Conservation (phyloP, 2,888 invertebrate genomes). For the Fissipunctia ypsillon region DNA sequence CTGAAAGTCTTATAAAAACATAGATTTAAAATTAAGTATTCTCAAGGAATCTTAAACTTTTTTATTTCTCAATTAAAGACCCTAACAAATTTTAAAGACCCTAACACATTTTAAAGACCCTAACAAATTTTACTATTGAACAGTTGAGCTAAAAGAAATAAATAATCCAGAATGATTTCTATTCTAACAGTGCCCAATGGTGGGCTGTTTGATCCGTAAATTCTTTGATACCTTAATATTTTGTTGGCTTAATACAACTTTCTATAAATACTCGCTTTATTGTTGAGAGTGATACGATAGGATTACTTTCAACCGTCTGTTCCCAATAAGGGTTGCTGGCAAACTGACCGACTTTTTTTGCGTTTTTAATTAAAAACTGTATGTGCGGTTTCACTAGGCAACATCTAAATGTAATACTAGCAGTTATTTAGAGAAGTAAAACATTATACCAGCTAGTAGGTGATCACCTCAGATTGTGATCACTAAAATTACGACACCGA, state of each 20-base stretch:
- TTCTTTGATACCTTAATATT: slow-evolving; percentile 53
- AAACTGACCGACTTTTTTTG: slow-evolving; percentile 6
- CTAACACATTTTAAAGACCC: no score
- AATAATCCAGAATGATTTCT: slow-evolving; percentile 27
- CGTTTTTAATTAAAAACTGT: background rate
- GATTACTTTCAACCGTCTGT: slow-evolving; percentile 34
- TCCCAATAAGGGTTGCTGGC: slow-evolving; percentile 7
- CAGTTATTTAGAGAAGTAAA: background rate
- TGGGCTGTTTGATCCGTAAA: slow-evolving; percentile 39
- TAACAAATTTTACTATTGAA: slow-evolving; percentile 9
- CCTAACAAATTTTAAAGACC: slow-evolving; percentile 8
- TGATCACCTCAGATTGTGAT: background rate
- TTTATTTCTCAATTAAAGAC: background rate
- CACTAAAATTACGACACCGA: background rate
- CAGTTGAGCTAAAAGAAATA: slow-evolving; percentile 23
- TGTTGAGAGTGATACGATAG: slow-evolving; percentile 31
- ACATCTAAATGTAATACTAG: background rate
- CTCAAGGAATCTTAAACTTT: background rate
- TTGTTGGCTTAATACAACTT: slow-evolving; percentile 48
- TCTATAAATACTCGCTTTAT: slow-evolving; percentile 44
- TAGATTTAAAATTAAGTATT: background rate
- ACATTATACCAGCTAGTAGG: background rate
- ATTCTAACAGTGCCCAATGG: slow-evolving; percentile 20
- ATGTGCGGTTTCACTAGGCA: background rate
- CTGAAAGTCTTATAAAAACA: background rate